Evolutionary conservation across 2,113 vertebrate species (phyloP), one percentile per base, ranked within the genome.

Genomic region (Salvelinus fontinalis): DNA sequence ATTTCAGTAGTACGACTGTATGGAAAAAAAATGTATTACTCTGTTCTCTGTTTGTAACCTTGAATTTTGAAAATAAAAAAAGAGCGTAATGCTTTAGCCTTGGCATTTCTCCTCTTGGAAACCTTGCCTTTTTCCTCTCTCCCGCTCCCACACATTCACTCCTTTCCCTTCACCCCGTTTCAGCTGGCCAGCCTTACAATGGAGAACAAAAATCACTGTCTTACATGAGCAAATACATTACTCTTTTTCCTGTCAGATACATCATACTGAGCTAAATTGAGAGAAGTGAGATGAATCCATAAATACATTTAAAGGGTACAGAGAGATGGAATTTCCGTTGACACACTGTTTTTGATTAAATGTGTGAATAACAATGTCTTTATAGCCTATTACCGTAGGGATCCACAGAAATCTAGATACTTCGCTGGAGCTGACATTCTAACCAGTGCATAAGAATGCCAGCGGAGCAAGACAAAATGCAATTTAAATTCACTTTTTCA

Each of bases 141-240:
- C 1, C 69, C 78, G 86, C 89, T 81, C 90, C 88, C 88, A 91
- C 88, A 81, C 88, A 88, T 84, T 85, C 80, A 72, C 78, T 20
- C 75, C 76, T 84, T 85, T 82, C 86, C 87, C 80, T 78, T 51
- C 48, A 29, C 73, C 66, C 65, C 81, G 70, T 79, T 76, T 76
- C 71, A 89, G 76, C 76, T 70, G 11, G 22, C 20, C 57, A 62
- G 31, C 62, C 34, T 65, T n/a, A 65, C 60, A 44, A 26, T 34
- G 18, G 5, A 57, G 54, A 57, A 57, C 54, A 57, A 57, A 14
- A 20, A 57, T 57, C 54, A 57, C 20, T 18, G 18, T 20, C 18
- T 57, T 20, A 57, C 20, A 20, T 2, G 9, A 44, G 9, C 9
- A 44, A 44, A 44, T 44, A 44, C 9, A 44, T 11, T 1, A 44